Base-by-base conservation (phyloP, 2,797 vertebrate species). In the Periparus ater region DNA sequence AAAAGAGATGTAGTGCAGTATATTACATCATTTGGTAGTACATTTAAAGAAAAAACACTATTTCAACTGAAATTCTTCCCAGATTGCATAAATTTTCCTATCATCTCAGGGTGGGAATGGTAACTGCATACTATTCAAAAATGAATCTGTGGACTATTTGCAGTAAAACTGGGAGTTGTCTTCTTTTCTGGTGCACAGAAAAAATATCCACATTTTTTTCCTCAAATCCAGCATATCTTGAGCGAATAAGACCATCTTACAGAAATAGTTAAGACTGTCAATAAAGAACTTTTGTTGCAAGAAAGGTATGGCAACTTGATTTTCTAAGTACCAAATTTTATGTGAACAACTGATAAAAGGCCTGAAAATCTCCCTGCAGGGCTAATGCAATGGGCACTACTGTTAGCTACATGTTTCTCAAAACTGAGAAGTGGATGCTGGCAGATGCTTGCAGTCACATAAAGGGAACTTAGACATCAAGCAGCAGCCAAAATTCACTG, bases 81-180 rank as follows among this genome's bases (percentile, higher is more conserved):
- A 68, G 55, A 91, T 60, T 91, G 67, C 91, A 95, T 32, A 88
- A 25, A 70, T 78, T 91, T 96, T 93, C 89, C 93, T 61, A 38
- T 45, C 26, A 10, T 80, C 34, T 88, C 76, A 71, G 34, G 57
- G 13, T 29, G 7, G 72, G 34, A 93, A 80, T n/a, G 62, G 70
- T 66, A 93, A 60, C 60, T 74, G 68, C 58, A 80, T 60, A 63
- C 51, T 82, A 27, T 23, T 94, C 29, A 82, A 95, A 96, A 95
- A 63, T 2, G 1, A 77, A 93, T 91, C 68, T 55, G 26, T 80
- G 51, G 51, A 82, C 51, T 44, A 13, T 53, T 83, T 70, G 85
- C 88, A 78, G 30, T 74, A 78, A 76, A 84, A 85, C 17, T 13
- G 27, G 32, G 58, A 92, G 75, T 61, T 93, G 73, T 29, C 6